Evolutionary conservation across 2,113 vertebrate genomes (phyloP), one percentile per base, ranked within the genome.

Genomic region (Donacobius atricapilla): DNA sequence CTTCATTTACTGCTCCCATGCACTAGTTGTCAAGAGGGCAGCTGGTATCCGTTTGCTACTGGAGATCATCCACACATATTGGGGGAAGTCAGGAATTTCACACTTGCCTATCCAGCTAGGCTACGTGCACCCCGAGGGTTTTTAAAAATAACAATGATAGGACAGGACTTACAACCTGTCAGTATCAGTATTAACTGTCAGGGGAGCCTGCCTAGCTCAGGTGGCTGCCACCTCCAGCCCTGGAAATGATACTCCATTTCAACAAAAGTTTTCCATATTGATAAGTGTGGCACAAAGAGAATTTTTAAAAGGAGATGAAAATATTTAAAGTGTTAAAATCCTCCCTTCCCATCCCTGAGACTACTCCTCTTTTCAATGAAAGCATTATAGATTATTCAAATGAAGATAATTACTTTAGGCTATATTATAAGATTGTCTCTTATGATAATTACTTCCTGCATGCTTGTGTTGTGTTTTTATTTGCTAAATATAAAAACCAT

Each of bases 381-480:
- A 87, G 48, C 47, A 56, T 66, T 79, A n/a, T 24, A 86, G 81
- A 88, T 42, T 85, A 90, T 61, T 90, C 90, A 90, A 54, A 93
- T 70, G 70, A 87, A 91, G 65, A 82, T 37, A 61, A 77, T 61
- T 31, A 87, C 96, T 95, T 87, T 35, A 91, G 95, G 94, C 91
- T 94, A 73, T 82, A 70, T 76, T 53, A 81, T 58, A 84, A 94
- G 75, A 96, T 89, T 93, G 66, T 73, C 37, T 88, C 47, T 94
- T 83, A 83, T 69, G 88, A 93, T 95, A 96, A 90, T 95, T 83
- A 93, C 93, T 97, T 92, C 60, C 91, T 96, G 87, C 58, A 60
- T 89, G 81, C 24, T 63, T 60, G 73, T 78, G 53, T 69, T 79
- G 22, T 91, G 45, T 86, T 92, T 87, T 84, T 69, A 77, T 94